phyloP scores from a whole-genome alignment of 2,797 vertebrate genomes.

The Typhlichthys subterraneus region DNA sequence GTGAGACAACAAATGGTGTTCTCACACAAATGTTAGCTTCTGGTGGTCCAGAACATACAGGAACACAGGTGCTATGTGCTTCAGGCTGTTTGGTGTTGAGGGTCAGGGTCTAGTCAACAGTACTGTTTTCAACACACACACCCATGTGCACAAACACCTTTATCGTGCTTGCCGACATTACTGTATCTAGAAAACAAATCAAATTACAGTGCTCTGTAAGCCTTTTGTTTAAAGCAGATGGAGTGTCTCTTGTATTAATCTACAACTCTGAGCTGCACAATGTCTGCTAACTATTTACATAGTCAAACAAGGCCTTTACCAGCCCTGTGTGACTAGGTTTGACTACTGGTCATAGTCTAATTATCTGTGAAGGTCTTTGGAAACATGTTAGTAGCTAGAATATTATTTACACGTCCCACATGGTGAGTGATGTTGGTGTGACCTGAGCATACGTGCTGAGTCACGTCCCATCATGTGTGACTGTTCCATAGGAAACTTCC shows the following conservation, averaged over 20 bases:
- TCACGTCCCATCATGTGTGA: slow-evolving; percentile 59
- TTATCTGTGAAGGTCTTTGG: no score
- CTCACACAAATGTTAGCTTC: background rate
- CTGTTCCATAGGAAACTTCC: slow-evolving; percentile 25
- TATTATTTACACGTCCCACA: background rate
- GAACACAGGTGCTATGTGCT: slow-evolving; percentile 5
- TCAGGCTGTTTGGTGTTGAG: background rate
- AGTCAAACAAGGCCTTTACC: slow-evolving; percentile 19
- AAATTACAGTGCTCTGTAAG: background rate
- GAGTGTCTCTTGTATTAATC: no score
- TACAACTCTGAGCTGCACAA: no score
- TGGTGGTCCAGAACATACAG: slow-evolving; percentile 8
- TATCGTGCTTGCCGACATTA: no score
- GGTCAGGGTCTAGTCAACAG: background rate
- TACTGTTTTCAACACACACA: background rate
- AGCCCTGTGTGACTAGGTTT: background rate
- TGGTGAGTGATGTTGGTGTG: slow-evolving; percentile 55
- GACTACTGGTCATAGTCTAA: slow-evolving; percentile 23
- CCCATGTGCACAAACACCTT: background rate
- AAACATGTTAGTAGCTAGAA: background rate
- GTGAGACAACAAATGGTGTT: slow-evolving; percentile 3
- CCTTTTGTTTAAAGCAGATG: slow-evolving; percentile 5
- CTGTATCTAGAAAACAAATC: slow-evolving; percentile 16
- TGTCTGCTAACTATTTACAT: slow-evolving; percentile 6
- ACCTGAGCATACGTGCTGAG: slow-evolving; percentile 58